Percentiles rank a stretch among this genome's conserved stretches.
These are phyloP conservation scores for Sphaerodactylus townsendi DNA, from an alignment of 2,113 vertebrate genomes.

Conservation along the genomic window DNA sequence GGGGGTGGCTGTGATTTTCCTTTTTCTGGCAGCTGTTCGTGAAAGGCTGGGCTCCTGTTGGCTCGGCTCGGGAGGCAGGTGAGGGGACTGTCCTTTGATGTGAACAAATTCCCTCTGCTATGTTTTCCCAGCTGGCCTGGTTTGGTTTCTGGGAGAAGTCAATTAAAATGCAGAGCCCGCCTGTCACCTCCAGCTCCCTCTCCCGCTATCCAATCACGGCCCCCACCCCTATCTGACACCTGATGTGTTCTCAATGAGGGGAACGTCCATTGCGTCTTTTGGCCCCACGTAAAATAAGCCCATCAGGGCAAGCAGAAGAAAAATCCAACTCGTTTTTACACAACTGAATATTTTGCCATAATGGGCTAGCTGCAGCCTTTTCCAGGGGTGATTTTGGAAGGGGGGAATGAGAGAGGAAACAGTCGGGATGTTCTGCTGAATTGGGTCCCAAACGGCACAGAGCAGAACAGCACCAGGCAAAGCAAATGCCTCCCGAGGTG, in stretches of 20 bases:
- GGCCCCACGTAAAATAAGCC: neutral
- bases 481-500: neutral
- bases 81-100: slow-evolving; percentile 63
- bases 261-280: slow-evolving; percentile 13
- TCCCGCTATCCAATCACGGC: neutral
- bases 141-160: slow-evolving; percentile 4
- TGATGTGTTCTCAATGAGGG: neutral
- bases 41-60: neutral
- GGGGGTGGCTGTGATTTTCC: neutral
- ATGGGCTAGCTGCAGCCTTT: slow-evolving; percentile 15
- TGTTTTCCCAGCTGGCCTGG: slow-evolving; percentile 67
- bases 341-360: neutral
- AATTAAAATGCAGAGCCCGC: slow-evolving; percentile 22
- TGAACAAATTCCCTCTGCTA: slow-evolving; percentile 44
- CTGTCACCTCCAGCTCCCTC: accelerated
- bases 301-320: neutral
- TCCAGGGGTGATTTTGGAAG: neutral
- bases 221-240: neutral
- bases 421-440: neutral
- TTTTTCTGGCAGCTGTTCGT: neutral
- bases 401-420: neutral
- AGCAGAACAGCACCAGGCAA: neutral
- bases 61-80: neutral
- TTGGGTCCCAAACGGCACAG: neutral
- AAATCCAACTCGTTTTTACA: neutral